phyloP scores from a whole-genome alignment of 2,113 vertebrate species.

The Xyrauchen texanus region DNA sequence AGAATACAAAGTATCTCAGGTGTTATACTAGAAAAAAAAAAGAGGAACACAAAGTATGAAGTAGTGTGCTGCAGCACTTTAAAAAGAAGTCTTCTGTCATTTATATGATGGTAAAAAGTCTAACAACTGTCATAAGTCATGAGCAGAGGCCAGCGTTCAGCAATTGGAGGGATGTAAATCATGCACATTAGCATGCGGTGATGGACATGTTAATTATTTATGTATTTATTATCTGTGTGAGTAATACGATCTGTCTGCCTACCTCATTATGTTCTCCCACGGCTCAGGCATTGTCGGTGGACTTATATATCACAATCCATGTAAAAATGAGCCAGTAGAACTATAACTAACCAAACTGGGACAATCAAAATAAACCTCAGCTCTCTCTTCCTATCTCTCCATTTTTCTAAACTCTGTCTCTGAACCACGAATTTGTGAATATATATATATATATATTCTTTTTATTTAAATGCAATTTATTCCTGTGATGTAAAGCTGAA shows the following conservation, averaged over 20 bases:
- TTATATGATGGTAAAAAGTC: neutral
- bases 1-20: too few relatives aligned
- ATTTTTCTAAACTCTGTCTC: neutral
- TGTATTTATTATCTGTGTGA: slow-evolving; percentile 38
- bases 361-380: slow-evolving; percentile 27
- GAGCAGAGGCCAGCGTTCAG: neutral
- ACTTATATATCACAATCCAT: slow-evolving; percentile 35
- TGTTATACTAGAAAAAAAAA: too few relatives aligned
- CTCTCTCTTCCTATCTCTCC: too few relatives aligned
- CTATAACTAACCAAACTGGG: slow-evolving; percentile 16
- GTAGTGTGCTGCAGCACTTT: slow-evolving; percentile 33
- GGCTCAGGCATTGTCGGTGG: slow-evolving; percentile 8
- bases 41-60: neutral
- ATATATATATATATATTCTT: too few relatives aligned
- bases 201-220: slow-evolving; percentile 30
- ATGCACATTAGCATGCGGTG: slow-evolving; percentile 33
- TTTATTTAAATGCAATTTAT: too few relatives aligned
- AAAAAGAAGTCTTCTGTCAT: slow-evolving; percentile 10
- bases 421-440: slow-evolving; percentile 17
- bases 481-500: too few relatives aligned
- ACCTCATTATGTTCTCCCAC: slow-evolving; percentile 43
- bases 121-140: slow-evolving; percentile 39
- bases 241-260: slow-evolving; percentile 37
- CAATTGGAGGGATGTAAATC: slow-evolving; percentile 43
- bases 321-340: slow-evolving; percentile 2